Evolutionary conservation across 1,140 invertebrate genomes (phyloP).

Genomic region (Gerris buenoi): DNA sequence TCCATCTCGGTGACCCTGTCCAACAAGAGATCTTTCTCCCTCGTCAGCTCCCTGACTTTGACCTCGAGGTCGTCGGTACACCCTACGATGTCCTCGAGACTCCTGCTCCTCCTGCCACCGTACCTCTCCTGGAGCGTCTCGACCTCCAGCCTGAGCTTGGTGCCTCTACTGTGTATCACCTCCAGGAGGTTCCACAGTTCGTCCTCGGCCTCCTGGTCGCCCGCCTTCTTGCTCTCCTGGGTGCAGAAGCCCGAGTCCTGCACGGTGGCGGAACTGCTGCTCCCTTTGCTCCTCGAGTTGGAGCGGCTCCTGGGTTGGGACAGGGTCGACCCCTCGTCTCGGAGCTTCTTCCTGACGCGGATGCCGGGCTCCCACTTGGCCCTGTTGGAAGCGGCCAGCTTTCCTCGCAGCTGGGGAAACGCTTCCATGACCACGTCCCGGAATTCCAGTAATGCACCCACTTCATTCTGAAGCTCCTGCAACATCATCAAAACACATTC

Average conservation of each 20-base stretch:
- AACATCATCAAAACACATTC: neutral
- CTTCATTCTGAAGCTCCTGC: conserved; percentile 77
- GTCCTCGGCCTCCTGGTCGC: conserved; percentile 45
- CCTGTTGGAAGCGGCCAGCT: conserved; percentile 37
- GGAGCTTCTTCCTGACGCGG: conserved; percentile 46
- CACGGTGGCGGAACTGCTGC: conserved; percentile 39
- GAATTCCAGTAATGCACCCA: conserved; percentile 72
- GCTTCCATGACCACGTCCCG: conserved; percentile 80
- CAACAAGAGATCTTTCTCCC: conserved; percentile 52
- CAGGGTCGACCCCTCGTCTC: conserved; percentile 33
- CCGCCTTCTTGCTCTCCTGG: conserved; percentile 30
- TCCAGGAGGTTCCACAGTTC: conserved; percentile 72
- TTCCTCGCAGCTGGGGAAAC: conserved; percentile 70
- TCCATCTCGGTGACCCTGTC: conserved; percentile 54
- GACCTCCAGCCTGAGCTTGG: conserved; percentile 55
- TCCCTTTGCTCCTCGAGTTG: conserved; percentile 13
- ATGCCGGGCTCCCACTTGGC: conserved; percentile 55
- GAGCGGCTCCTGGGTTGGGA: conserved; percentile 23
- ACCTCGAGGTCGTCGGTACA: conserved; percentile 6
- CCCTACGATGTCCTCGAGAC: conserved; percentile 2
- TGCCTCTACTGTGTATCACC: conserved; percentile 64
- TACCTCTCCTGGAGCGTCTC: conserved; percentile 28
- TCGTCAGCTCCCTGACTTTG: conserved; percentile 35
- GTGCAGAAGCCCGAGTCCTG: conserved; percentile 75
- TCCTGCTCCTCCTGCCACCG: neutral